phyloP scores from a whole-genome alignment of 2,797 vertebrate genomes.

The Betta splendens region DNA sequence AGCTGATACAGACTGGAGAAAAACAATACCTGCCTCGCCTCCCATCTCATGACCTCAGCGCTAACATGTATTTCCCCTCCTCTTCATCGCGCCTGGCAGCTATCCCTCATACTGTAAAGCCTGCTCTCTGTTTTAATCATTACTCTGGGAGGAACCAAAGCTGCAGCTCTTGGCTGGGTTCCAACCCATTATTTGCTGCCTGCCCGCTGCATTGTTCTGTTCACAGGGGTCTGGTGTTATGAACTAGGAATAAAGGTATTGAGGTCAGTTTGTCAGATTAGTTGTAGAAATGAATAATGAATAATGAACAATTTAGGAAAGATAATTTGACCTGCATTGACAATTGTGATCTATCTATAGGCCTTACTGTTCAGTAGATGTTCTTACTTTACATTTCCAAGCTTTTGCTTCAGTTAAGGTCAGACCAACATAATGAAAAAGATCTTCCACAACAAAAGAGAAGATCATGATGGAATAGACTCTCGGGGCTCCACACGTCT shows the following conservation, averaged over 20 bases:
- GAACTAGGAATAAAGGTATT: slow-evolving; percentile 13
- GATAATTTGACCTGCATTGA: neutral
- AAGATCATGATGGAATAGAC: neutral
- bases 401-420: neutral
- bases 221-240: slow-evolving; percentile 23
- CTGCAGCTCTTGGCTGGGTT: slow-evolving; percentile 40
- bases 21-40: slow-evolving; percentile 14
- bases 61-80: slow-evolving; percentile 11
- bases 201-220: slow-evolving; percentile 32
- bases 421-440: neutral
- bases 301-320: neutral
- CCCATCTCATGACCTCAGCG: slow-evolving; percentile 16
- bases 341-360: neutral
- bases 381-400: slow-evolving; percentile 1
- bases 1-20: neutral
- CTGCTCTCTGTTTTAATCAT: slow-evolving; percentile 46
- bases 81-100: slow-evolving; percentile 35
- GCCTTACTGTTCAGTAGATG: neutral
- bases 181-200: slow-evolving; percentile 44
- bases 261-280: neutral
- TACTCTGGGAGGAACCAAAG: slow-evolving; percentile 55
- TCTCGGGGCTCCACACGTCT: neutral
- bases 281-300: neutral
- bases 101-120: slow-evolving; percentile 43
- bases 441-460: neutral